Evolutionary conservation across 1,140 invertebrate species (phyloP).

Genomic region (Brachystomella parvula): DNA sequence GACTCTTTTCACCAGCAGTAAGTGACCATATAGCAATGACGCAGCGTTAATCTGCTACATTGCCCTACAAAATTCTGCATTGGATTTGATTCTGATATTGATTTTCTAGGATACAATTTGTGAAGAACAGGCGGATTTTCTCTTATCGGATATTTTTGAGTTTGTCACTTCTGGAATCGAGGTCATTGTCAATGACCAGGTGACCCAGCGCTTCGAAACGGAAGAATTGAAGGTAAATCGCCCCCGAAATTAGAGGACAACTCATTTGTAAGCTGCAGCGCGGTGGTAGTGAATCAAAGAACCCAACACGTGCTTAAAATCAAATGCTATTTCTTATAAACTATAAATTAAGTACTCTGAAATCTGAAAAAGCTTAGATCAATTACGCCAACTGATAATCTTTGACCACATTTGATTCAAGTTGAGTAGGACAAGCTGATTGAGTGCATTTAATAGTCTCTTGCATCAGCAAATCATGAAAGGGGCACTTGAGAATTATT

Average conservation of each 20-base stretch:
- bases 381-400: not conserved
- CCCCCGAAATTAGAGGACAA: too few relatives aligned
- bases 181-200: conserved; percentile 90
- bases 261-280: too few relatives aligned
- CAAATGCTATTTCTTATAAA: not conserved
- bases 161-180: conserved; percentile 81
- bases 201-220: conserved; percentile 88
- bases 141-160: conserved; percentile 69
- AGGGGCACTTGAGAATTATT: too few relatives aligned
- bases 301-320: not conserved
- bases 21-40: too few relatives aligned
- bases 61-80: not conserved
- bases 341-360: not conserved
- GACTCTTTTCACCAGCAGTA: not conserved
- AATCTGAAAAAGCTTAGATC: not conserved
- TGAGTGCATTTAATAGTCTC: not conserved
- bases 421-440: not conserved
- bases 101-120: not conserved
- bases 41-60: too few relatives aligned
- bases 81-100: not conserved
- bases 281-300: too few relatives aligned
- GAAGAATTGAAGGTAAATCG: conserved; percentile 81
- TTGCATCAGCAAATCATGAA: not conserved
- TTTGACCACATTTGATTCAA: not conserved
- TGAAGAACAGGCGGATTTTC: conserved; percentile 52